A percentile compares a stretch with the other conserved stretches of the same genome.
Evolutionary conservation across 2,797 vertebrate species (phyloP).

Genomic region (Anguilla obscura): DNA sequence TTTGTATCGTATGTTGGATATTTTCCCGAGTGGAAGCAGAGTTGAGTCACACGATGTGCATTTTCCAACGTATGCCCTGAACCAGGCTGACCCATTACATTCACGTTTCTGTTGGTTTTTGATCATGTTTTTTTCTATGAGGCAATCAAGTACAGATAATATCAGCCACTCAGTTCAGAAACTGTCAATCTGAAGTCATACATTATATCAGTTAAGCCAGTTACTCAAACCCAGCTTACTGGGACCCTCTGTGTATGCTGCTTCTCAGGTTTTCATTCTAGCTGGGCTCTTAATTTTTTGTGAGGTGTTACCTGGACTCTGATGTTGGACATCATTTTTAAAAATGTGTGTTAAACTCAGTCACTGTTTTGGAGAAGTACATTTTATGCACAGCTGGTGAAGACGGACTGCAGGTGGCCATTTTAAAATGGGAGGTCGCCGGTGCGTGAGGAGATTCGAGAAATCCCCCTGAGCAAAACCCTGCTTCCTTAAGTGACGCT

Average conservation of each 20-base stretch:
- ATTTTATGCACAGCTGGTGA: not conserved
- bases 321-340: not conserved
- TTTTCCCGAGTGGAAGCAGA: not conserved
- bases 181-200: not conserved
- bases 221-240: not conserved
- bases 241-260: not conserved
- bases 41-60: not conserved
- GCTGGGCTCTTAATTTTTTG: not conserved
- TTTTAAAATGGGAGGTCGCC: not conserved
- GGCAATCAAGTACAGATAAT: not conserved
- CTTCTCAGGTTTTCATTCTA: not conserved
- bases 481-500: not conserved
- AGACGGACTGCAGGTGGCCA: not conserved
- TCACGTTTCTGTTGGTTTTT: not conserved
- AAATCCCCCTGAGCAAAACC: not conserved
- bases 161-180: not conserved
- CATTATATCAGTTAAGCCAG: not conserved
- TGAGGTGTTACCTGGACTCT: not conserved
- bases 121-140: not conserved
- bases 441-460: not conserved
- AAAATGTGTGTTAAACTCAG: not conserved
- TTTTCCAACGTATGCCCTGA: no score
- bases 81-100: not conserved
- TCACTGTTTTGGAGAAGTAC: not conserved
- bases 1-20: not conserved